phyloP scores from a whole-genome alignment of 2,113 vertebrate genomes.

The Motacilla alba region DNA sequence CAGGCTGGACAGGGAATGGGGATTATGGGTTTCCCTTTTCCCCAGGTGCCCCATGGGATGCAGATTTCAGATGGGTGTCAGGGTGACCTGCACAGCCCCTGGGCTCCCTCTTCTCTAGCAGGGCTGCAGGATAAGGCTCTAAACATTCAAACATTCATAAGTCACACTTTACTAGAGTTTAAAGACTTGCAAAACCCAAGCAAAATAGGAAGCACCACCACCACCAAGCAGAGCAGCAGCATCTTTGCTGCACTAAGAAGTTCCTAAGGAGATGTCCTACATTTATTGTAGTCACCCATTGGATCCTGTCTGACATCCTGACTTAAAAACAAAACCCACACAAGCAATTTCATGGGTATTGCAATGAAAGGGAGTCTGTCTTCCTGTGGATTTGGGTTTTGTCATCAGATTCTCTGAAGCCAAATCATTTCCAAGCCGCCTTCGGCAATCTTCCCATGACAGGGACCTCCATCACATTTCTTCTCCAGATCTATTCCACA shows the following conservation, averaged over 20 bases:
- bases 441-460: background rate
- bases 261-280: background rate
- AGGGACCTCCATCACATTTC: background rate
- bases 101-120: background rate
- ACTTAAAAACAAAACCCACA: background rate
- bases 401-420: background rate
- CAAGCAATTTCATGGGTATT: background rate
- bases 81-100: background rate
- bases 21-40: background rate
- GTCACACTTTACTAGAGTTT: background rate
- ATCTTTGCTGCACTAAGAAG: background rate
- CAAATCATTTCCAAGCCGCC: background rate
- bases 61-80: background rate
- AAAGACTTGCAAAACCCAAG: background rate
- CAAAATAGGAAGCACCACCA: background rate
- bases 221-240: background rate
- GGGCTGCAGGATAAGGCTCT: background rate
- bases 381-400: background rate
- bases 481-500: background rate
- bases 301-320: background rate
- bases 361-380: background rate
- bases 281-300: background rate
- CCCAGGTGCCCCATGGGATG: rapidly evolving
- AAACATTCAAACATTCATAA: background rate
- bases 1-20: background rate